Conservation (phyloP, 2,113 vertebrate species). For the Sclerurus mexicanus region DNA sequence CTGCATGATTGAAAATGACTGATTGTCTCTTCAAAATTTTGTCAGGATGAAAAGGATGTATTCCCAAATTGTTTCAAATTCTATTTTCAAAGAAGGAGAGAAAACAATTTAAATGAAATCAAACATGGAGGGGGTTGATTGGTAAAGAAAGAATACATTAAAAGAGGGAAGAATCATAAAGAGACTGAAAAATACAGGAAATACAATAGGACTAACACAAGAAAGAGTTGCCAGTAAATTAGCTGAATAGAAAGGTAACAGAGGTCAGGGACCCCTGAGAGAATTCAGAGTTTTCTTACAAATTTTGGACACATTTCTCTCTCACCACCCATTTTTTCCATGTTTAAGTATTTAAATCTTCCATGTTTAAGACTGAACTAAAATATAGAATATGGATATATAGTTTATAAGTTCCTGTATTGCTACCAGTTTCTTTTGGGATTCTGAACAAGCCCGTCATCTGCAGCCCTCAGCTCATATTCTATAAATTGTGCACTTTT, state of each 20-base stretch:
- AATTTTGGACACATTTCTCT: not conserved
- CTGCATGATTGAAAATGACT: not conserved
- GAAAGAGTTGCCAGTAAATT: not conserved
- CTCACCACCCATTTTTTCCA: not conserved
- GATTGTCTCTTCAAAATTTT: not conserved
- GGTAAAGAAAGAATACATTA: not conserved
- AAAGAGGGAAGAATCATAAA: not conserved
- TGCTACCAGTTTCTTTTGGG: not conserved
- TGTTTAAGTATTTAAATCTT: not conserved
- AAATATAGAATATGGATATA: not conserved
- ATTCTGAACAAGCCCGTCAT: not conserved
- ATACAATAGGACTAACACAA: not conserved
- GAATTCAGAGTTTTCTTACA: not conserved
- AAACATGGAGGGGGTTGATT: accelerated
- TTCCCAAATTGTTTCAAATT: not conserved
- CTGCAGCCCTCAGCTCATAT: not conserved
- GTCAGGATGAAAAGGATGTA: not conserved
- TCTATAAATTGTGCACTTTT: not conserved
- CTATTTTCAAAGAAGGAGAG: not conserved
- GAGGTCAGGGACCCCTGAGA: not conserved
- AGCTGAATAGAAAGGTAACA: not conserved
- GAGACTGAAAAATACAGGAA: not conserved
- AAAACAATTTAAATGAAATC: not conserved
- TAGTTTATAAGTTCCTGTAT: not conserved
- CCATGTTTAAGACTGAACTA: not conserved